Evolutionary conservation across 2,888 invertebrate genomes (phyloP).

Genomic region (Caenorhabditis sp.): DNA sequence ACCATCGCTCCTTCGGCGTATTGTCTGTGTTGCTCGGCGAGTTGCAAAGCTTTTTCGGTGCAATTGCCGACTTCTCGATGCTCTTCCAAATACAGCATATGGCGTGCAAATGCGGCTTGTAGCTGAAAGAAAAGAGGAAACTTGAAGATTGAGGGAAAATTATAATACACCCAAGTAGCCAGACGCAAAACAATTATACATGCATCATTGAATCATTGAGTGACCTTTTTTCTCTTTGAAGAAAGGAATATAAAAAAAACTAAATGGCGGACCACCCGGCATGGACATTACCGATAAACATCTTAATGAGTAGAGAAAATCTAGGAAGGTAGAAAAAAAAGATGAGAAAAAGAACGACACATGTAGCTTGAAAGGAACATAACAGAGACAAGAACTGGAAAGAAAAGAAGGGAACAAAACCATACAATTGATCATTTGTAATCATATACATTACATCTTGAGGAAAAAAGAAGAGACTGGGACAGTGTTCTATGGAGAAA

Average conservation of each 20-base stretch:
- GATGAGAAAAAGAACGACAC: constrained; percentile 4
- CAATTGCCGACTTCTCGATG: constrained; percentile 83
- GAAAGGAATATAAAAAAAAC: constrained; percentile 1
- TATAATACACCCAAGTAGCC: constrained; percentile 37
- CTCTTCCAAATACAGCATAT: constrained; percentile 84
- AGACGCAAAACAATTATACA: constrained; percentile 43
- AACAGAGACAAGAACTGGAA: constrained; percentile 47
- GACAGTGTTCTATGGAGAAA: background rate
- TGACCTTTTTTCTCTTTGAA: constrained; percentile 18
- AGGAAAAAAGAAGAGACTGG: background rate
- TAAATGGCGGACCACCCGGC: background rate
- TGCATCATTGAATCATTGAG: constrained; percentile 48
- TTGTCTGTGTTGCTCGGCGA: constrained; percentile 83
- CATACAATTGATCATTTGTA: constrained; percentile 36
- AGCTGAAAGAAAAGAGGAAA: constrained; percentile 81
- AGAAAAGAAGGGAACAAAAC: background rate
- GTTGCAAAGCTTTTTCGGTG: constrained; percentile 82
- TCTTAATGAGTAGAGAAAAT: background rate
- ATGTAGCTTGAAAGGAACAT: constrained; percentile 4
- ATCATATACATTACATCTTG: constrained; percentile 13
- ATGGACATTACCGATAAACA: background rate
- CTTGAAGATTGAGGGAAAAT: constrained; percentile 12
- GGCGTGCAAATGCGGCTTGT: constrained; percentile 84
- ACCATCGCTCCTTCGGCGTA: constrained; percentile 84
- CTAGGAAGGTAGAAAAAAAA: constrained; percentile 10